Conservation (phyloP, 92 coral and sea anemone genomes). For the Micromussa lordhowensis region DNA sequence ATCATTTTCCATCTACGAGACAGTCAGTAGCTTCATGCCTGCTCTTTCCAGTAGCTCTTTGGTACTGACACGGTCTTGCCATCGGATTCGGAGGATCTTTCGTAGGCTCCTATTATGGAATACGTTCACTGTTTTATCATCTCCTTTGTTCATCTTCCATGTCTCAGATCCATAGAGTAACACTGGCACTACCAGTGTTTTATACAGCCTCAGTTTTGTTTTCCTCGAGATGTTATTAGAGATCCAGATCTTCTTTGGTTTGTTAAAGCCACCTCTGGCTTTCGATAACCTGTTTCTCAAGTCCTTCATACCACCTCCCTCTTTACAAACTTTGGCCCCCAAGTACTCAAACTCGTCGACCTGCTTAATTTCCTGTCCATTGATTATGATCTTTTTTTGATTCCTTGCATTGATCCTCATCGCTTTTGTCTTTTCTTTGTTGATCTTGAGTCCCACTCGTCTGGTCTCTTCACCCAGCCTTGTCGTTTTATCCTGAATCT, state of each 20-base stretch:
- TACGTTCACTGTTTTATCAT: constrained; percentile 26
- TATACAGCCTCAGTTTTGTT: constrained; percentile 50
- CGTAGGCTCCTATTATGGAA: constrained; percentile 45
- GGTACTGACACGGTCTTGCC: constrained; percentile 47
- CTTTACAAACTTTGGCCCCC: no score
- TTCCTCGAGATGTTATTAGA: no score
- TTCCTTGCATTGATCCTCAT: constrained; percentile 14
- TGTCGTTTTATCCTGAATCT: constrained; percentile 38
- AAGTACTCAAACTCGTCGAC: constrained; percentile 41
- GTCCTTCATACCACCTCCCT: constrained; percentile 51
- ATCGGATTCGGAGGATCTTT: constrained; percentile 18
- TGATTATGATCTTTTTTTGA: constrained; percentile 7
- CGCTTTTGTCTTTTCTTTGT: constrained; percentile 46
- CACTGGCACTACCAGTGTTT: constrained; percentile 49
- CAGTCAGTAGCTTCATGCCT: constrained; percentile 26
- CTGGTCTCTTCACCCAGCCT: constrained; percentile 31
- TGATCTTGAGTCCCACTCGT: constrained; percentile 44
- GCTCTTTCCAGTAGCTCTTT: constrained; percentile 46
- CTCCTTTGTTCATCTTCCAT: constrained; percentile 44
- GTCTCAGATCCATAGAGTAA: constrained; percentile 43
- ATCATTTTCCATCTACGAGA: constrained; percentile 58
- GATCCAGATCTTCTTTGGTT: constrained; percentile 23
- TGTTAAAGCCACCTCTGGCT: constrained; percentile 8
- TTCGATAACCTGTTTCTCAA: constrained; percentile 31
- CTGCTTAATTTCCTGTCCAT: constrained; percentile 26